phyloP scores from a whole-genome alignment of 2,888 invertebrate species.

The Germaria angustata region DNA sequence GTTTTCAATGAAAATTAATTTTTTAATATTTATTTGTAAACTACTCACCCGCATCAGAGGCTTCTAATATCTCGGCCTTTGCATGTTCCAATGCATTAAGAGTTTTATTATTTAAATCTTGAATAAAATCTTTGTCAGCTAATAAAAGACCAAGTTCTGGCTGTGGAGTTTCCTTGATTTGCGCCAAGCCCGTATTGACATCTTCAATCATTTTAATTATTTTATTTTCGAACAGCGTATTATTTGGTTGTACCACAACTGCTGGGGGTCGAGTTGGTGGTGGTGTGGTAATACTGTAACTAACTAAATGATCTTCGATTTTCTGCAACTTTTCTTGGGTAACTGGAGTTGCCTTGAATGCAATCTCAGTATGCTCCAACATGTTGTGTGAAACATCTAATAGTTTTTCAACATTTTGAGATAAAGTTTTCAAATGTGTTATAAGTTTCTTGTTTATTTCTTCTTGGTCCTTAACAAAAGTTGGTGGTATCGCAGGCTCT shows the following conservation, averaged over 20 bases:
- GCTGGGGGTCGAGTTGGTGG: conserved; percentile 51
- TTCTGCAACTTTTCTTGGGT: conserved; percentile 75
- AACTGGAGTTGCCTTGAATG: conserved; percentile 73
- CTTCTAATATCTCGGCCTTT: conserved; percentile 80
- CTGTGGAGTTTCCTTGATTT: conserved; percentile 73
- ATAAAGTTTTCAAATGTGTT: conserved; percentile 73
- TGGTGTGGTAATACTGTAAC: conserved; percentile 72
- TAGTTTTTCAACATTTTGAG: conserved; percentile 72
- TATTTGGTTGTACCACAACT: conserved; percentile 73
- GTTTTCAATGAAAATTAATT: too few relatives aligned
- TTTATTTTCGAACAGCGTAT: conserved; percentile 80
- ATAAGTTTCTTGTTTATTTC: conserved; percentile 73
- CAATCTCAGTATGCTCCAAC: conserved; percentile 73
- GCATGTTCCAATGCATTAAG: conserved; percentile 82
- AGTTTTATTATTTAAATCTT: conserved; percentile 83
- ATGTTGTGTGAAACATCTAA: conserved; percentile 72
- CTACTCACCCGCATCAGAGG: conserved; percentile 80
- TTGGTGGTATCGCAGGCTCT: conserved; percentile 67
- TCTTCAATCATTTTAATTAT: conserved; percentile 80
- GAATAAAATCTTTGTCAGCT: conserved; percentile 81
- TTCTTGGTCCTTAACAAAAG: conserved; percentile 73
- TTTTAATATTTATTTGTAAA: too few relatives aligned
- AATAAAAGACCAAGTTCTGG: conserved; percentile 75
- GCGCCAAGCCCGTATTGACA: conserved; percentile 79
- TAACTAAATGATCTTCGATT: conserved; percentile 76